Evolutionary conservation across 2,888 invertebrate species (phyloP), one percentile per base, ranked within the genome.

Genomic region (Pycnomerus fuliginosus): DNA sequence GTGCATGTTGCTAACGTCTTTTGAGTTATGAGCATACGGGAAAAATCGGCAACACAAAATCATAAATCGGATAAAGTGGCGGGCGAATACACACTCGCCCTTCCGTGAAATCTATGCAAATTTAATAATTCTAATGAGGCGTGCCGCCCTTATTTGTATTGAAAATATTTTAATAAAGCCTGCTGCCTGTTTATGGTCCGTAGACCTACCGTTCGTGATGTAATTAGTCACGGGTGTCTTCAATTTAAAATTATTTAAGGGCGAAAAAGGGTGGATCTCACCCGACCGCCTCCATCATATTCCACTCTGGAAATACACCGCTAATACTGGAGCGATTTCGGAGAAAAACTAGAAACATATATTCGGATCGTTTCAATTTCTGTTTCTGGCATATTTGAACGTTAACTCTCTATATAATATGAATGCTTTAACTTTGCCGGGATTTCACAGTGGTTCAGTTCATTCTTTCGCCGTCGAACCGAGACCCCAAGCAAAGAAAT

Each of bases 321-420:
- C 56, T 58, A 51, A 55, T 56, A 54, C 53, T 53, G 38, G 56
- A 53, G 55, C 40, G 55, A 59, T 51, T 49, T 52, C 36, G 56
- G 56, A 61, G 64, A 69, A 69, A 69, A 69, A 69, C 68, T 68
- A n/a, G 64, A 66, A 69, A 69, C 69, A 69, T 67, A 69, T 66
- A 68, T 67, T 68, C 65, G 68, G 68, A 66, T 70, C 66, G 69
- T 69, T 70, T 71, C 72, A 71, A 72, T 72, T 72, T 72, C 72
- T 72, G 72, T 70, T 71, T 62, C 59, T 71, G 72, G 71, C 72
- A 71, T 68, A 71, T 72, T 71, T 70, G 71, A 70, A 70, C 70
- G 69, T 69, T 70, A 69, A 67, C 69, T 70, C 69, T 69, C 68
- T 70, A 69, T 70, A 71, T 71, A 69, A 70, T 69, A 71, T 71